Conservation (phyloP, 2,888 invertebrate genomes). For the Atrina japonica region DNA sequence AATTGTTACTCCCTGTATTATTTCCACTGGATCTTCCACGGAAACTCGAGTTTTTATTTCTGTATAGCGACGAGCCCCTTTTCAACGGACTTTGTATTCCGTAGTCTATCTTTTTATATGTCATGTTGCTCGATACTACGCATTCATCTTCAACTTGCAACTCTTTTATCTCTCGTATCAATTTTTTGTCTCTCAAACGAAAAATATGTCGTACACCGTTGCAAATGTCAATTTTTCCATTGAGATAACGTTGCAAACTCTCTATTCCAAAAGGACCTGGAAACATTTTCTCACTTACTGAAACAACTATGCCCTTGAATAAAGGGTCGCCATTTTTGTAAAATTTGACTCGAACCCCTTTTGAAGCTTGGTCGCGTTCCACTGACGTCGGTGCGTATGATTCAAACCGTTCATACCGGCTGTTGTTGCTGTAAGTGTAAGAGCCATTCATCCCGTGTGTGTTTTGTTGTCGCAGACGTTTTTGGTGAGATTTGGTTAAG, state of each 20-base stretch:
- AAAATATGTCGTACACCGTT: slow-evolving; percentile 39
- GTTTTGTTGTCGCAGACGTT: slow-evolving; percentile 5
- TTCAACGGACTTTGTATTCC: slow-evolving; percentile 34
- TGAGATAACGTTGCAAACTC: slow-evolving; percentile 26
- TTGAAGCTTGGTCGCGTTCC: slow-evolving; percentile 27
- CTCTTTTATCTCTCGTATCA: slow-evolving; percentile 29
- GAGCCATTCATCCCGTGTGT: neutral
- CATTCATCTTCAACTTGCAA: slow-evolving; percentile 38
- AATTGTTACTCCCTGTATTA: neutral
- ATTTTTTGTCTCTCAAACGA: slow-evolving; percentile 20
- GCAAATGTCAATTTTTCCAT: slow-evolving; percentile 32
- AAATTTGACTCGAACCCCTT: slow-evolving; percentile 33
- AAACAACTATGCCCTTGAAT: slow-evolving; percentile 26
- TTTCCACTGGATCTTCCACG: slow-evolving; percentile 14
- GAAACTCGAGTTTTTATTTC: slow-evolving; percentile 15
- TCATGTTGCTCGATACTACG: slow-evolving; percentile 28
- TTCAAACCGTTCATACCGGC: slow-evolving; percentile 38
- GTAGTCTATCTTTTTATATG: slow-evolving; percentile 5
- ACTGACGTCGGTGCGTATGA: slow-evolving; percentile 16
- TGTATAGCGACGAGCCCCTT: slow-evolving; percentile 6
- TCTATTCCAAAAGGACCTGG: slow-evolving; percentile 7
- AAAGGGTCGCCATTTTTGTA: slow-evolving; percentile 33
- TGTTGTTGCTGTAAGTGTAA: neutral
- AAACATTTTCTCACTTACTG: slow-evolving; percentile 35
- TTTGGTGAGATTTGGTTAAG: slow-evolving; percentile 16